Evolutionary conservation across 2,888 invertebrate genomes (phyloP).

Genomic region (Halocaridina rubra): DNA sequence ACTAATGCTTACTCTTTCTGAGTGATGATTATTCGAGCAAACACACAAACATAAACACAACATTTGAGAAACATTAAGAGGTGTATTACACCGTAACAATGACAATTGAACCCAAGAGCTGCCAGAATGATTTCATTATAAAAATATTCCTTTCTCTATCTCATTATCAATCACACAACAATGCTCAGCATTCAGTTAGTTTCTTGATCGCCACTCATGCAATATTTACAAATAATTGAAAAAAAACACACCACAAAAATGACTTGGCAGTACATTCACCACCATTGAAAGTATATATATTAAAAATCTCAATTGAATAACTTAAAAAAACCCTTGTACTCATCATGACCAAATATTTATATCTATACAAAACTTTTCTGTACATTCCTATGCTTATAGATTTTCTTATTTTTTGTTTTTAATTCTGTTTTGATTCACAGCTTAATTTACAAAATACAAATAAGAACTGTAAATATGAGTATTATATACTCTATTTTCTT

Average conservation of each 20-base stretch:
- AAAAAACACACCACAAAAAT: slow-evolving; percentile 53
- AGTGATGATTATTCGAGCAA: neutral
- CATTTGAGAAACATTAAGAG: slow-evolving; percentile 52
- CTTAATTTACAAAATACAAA: slow-evolving; percentile 54
- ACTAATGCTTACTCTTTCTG: too few relatives aligned
- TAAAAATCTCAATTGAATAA: slow-evolving; percentile 60
- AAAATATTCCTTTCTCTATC: slow-evolving; percentile 44
- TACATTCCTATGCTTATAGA: too few relatives aligned
- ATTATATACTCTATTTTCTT: slow-evolving; percentile 59
- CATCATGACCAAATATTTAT: slow-evolving; percentile 43
- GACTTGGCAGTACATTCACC: slow-evolving; percentile 54
- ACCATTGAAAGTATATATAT: slow-evolving; percentile 61
- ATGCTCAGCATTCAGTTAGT: slow-evolving; percentile 55
- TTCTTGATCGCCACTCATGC: slow-evolving; percentile 54
- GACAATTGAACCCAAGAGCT: slow-evolving; percentile 52
- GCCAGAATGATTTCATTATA: slow-evolving; percentile 53
- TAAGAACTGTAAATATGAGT: slow-evolving; percentile 47
- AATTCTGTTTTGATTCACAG: neutral
- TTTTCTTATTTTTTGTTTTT: slow-evolving; percentile 1
- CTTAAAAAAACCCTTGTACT: slow-evolving; percentile 59
- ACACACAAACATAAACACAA: slow-evolving; percentile 53
- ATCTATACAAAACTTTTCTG: slow-evolving; percentile 49
- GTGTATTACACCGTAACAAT: slow-evolving; percentile 50
- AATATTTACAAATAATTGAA: slow-evolving; percentile 54
- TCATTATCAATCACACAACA: slow-evolving; percentile 49